A percentile compares a stretch with the other conserved stretches of the same genome.
These are phyloP conservation scores for Globia sparganii DNA, from an alignment of 2,888 invertebrate species.

Conservation along the genomic window DNA sequence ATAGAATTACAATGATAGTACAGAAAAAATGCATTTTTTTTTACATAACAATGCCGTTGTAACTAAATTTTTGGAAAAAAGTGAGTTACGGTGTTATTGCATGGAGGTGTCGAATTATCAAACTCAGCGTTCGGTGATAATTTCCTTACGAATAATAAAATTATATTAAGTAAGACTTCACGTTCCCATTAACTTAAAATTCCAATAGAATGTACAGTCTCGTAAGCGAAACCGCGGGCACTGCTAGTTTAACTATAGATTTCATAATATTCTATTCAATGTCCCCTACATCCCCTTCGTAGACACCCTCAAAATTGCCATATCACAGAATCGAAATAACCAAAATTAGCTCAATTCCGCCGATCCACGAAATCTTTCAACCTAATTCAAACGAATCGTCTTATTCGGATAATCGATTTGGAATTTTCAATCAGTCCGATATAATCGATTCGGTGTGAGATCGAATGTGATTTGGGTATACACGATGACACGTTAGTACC, in stretches of 20 bases:
- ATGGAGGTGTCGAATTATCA: too few relatives aligned
- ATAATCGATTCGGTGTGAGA: conserved; percentile 63
- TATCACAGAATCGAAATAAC: conserved; percentile 6
- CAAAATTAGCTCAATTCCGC: conserved; percentile 49
- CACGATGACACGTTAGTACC: background rate
- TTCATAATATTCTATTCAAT: background rate
- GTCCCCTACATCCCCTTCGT: too few relatives aligned
- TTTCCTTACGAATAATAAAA: background rate
- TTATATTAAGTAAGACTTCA: background rate
- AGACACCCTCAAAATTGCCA: conserved; percentile 6
- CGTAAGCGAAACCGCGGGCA: background rate
- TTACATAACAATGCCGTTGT: too few relatives aligned
- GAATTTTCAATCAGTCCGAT: conserved; percentile 66
- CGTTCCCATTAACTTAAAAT: background rate
- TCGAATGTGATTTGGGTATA: conserved; percentile 64
- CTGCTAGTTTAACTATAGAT: background rate
- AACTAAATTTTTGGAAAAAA: too few relatives aligned
- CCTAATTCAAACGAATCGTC: conserved; percentile 57
- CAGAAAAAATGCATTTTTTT: too few relatives aligned
- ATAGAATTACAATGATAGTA: too few relatives aligned
- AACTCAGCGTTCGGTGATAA: background rate
- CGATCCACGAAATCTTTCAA: conserved; percentile 42
- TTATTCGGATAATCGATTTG: conserved; percentile 60
- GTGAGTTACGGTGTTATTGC: too few relatives aligned
- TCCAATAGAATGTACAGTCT: background rate